Percentiles rank a stretch among this genome's conserved stretches.
Evolutionary conservation across 2,888 invertebrate species (phyloP).

Genomic region (Leptarthrus brevirostris): DNA sequence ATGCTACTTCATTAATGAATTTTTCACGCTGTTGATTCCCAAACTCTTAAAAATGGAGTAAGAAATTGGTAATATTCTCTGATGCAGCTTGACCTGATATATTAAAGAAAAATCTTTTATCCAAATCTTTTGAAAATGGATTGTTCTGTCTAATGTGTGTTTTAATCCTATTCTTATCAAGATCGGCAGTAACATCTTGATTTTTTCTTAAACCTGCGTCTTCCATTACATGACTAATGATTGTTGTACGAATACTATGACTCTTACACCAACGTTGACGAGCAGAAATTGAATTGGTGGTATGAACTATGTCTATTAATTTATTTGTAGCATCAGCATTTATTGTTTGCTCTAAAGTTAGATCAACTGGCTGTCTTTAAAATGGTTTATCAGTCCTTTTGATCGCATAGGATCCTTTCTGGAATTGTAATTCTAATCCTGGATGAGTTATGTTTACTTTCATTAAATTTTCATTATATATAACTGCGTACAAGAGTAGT

Average conservation of each 20-base stretch:
- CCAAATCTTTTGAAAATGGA: too few relatives aligned
- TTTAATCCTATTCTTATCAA: background rate
- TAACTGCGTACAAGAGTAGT: too few relatives aligned
- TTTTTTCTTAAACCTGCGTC: constrained; percentile 13
- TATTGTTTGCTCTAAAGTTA: too few relatives aligned
- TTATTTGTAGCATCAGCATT: background rate
- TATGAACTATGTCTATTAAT: constrained; percentile 55
- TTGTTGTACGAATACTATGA: constrained; percentile 48
- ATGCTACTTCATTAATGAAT: constrained; percentile 57
- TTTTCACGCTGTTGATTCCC: constrained; percentile 52
- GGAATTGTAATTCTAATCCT: constrained; percentile 55
- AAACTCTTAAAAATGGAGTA: constrained; percentile 56
- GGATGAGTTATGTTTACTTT: constrained; percentile 18
- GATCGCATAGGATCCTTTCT: too few relatives aligned
- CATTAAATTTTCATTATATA: too few relatives aligned
- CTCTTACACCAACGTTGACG: constrained; percentile 54
- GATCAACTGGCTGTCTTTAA: constrained; percentile 43
- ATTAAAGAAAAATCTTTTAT: too few relatives aligned
- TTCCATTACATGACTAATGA: constrained; percentile 52
- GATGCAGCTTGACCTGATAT: constrained; percentile 57
- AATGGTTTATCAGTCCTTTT: constrained; percentile 56
- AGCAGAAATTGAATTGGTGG: constrained; percentile 55
- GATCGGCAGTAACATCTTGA: constrained; percentile 41
- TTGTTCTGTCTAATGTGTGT: constrained; percentile 18
- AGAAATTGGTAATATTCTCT: constrained; percentile 54